These are phyloP conservation scores for Drosophila elegans DNA, from an alignment of 1,140 invertebrate genomes.

Conservation along the genomic window DNA sequence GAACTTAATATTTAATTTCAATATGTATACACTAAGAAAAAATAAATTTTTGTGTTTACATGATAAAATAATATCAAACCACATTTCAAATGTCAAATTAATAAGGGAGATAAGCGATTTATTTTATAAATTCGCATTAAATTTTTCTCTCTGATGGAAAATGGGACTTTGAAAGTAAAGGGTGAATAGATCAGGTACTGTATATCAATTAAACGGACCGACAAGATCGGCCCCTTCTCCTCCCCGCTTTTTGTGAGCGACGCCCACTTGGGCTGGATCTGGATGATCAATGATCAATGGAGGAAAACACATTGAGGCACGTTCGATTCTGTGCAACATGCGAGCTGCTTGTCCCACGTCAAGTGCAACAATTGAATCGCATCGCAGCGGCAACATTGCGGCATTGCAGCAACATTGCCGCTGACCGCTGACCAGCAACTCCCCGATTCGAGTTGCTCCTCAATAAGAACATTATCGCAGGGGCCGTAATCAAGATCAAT, in stretches of 20 bases:
- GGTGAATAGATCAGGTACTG: conserved; percentile 44
- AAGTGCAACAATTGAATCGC: conserved; percentile 55
- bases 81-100: too few species aligned
- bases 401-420: conserved; percentile 22
- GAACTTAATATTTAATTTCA: too few species aligned
- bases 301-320: conserved; percentile 50
- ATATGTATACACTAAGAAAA: too few species aligned
- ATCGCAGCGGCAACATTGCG: conserved; percentile 21
- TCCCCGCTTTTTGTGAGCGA: conserved; percentile 27
- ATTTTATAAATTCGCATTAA: background rate
- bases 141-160: conserved; percentile 37
- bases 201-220: conserved; percentile 83
- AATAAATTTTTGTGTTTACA: too few species aligned
- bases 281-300: conserved; percentile 55
- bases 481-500: conserved; percentile 83
- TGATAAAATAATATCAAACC: too few species aligned
- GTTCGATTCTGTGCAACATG: conserved; percentile 46
- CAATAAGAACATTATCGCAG: conserved; percentile 79
- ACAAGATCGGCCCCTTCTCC: conserved; percentile 27
- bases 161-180: conserved; percentile 8
- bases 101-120: too few species aligned
- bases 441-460: conserved; percentile 16
- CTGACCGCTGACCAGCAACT: conserved; percentile 29
- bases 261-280: conserved; percentile 41
- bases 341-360: conserved; percentile 52